phyloP scores from a whole-genome alignment of 1,140 invertebrate species.

The Rhopalosiphum maidis region DNA sequence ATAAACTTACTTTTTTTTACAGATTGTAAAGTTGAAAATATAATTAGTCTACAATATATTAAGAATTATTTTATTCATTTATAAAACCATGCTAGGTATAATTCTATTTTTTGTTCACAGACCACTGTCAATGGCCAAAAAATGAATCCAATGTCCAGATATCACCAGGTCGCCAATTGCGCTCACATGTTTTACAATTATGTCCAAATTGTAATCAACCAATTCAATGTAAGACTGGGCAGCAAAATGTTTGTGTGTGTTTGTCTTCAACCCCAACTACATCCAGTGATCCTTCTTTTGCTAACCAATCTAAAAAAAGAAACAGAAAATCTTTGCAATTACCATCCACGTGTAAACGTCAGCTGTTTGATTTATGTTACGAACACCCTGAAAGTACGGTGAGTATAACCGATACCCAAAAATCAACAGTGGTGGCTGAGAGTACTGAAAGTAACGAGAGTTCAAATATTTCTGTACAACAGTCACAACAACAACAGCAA shows the following conservation, averaged over 20 bases:
- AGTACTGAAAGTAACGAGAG: neutral
- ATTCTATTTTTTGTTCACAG: neutral
- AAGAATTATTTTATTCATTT: neutral
- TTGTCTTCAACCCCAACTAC: slow-evolving; percentile 57
- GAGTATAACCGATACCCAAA: neutral
- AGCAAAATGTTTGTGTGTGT: slow-evolving; percentile 57
- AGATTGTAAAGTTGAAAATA: neutral
- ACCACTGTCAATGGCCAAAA: slow-evolving; percentile 48
- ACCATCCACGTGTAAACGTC: slow-evolving; percentile 54
- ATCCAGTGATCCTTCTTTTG: neutral
- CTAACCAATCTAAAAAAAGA: slow-evolving; percentile 55
- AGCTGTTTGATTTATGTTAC: slow-evolving; percentile 56
- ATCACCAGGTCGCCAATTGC: slow-evolving; percentile 57
- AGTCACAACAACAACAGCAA: neutral
- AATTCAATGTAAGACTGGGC: slow-evolving; percentile 15
- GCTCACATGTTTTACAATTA: slow-evolving; percentile 56
- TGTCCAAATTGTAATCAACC: slow-evolving; percentile 58
- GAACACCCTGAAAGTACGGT: neutral
- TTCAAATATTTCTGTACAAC: neutral
- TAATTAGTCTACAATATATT: neutral
- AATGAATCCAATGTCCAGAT: slow-evolving; percentile 28
- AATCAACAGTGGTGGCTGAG: neutral
- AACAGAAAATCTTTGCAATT: neutral
- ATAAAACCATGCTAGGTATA: neutral
- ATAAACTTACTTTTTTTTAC: neutral